These are phyloP conservation scores for Grallaria varia DNA, from an alignment of 2,113 vertebrate genomes.

Conservation along the genomic window DNA sequence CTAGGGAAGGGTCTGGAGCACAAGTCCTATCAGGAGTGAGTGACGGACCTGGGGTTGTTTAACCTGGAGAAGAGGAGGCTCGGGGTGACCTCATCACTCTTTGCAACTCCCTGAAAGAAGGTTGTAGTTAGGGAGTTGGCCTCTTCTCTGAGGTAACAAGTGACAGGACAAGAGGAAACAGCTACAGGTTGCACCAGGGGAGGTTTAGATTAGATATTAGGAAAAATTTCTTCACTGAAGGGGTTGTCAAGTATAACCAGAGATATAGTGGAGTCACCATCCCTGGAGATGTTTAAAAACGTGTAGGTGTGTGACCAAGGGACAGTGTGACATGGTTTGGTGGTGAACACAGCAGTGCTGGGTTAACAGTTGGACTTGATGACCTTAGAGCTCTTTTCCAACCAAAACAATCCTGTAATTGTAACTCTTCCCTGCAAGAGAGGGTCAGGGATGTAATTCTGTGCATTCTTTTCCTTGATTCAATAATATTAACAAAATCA, in stretches of 20 bases:
- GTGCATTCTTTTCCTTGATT: not conserved
- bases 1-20: not conserved
- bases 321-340: not conserved
- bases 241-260: not conserved
- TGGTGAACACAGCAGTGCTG: not conserved
- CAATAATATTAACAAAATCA: not conserved
- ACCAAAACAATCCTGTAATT: not conserved
- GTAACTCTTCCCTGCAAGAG: not conserved
- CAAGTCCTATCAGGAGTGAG: not conserved
- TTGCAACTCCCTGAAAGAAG: rapidly evolving
- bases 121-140: rapidly evolving
- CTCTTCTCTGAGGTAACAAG: not conserved
- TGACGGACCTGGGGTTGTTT: not conserved
- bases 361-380: not conserved
- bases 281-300: not conserved
- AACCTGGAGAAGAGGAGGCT: not conserved
- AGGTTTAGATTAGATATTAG: not conserved
- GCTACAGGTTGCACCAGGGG: not conserved
- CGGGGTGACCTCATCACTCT: rapidly evolving
- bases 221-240: not conserved
- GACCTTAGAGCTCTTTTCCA: not conserved
- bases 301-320: not conserved
- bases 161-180: not conserved
- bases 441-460: not conserved
- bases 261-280: not conserved